These are phyloP conservation scores for Metopolophium dirhodum DNA, from an alignment of 1,140 invertebrate species.

Conservation along the genomic window DNA sequence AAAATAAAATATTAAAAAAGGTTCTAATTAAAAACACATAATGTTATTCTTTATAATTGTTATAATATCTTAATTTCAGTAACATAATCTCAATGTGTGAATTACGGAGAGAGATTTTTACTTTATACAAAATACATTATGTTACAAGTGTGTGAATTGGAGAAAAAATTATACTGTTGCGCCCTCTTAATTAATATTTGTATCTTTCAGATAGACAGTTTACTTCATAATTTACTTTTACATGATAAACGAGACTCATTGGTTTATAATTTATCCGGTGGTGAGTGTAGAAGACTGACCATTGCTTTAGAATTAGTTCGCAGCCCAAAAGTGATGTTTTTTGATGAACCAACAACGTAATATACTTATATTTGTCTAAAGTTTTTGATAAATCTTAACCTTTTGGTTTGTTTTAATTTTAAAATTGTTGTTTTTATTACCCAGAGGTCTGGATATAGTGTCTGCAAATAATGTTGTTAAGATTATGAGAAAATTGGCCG, in stretches of 20 bases:
- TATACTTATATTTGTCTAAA: neutral
- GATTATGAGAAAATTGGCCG: slow-evolving; percentile 66
- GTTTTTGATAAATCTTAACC: neutral
- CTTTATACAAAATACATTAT: neutral
- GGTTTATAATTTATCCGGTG: slow-evolving; percentile 79
- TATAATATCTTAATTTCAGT: neutral
- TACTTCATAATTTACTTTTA: slow-evolving; percentile 56
- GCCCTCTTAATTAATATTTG: neutral
- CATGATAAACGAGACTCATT: slow-evolving; percentile 67
- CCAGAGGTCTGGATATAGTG: slow-evolving; percentile 69
- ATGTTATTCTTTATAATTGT: neutral
- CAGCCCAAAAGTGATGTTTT: slow-evolving; percentile 89
- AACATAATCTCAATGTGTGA: neutral
- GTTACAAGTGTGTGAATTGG: neutral
- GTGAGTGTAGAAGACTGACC: slow-evolving; percentile 84
- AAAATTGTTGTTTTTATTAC: neutral
- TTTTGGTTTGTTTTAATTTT: neutral
- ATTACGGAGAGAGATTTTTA: neutral
- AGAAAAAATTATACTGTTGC: neutral
- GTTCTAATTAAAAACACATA: neutral
- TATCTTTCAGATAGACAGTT: slow-evolving; percentile 55
- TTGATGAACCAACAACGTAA: slow-evolving; percentile 94
- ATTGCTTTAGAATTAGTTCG: slow-evolving; percentile 85
- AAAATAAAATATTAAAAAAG: neutral
- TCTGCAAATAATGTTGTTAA: slow-evolving; percentile 69